Conservation (phyloP, 2,113 vertebrate genomes). For the Heterochromis multidens region DNA sequence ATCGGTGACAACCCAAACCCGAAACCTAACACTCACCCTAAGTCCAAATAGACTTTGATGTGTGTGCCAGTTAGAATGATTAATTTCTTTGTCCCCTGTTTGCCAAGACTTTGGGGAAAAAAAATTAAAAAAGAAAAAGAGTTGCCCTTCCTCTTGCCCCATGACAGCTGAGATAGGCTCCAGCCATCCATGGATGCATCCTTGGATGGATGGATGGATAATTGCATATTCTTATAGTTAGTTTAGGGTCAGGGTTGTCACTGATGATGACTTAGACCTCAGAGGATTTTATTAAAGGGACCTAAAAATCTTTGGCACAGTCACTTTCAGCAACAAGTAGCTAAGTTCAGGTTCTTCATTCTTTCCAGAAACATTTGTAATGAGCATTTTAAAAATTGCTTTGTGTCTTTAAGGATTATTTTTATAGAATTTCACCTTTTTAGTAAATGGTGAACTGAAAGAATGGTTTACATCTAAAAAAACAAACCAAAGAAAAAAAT, state of each 20-base stretch:
- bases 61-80: no score
- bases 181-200: not conserved
- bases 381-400: no score
- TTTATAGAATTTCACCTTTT: not conserved
- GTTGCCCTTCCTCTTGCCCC: not conserved
- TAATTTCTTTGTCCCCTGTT: not conserved
- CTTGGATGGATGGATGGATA: not conserved
- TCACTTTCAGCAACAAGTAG: rapidly evolving
- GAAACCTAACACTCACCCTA: no score
- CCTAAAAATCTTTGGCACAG: not conserved
- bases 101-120: no score
- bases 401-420: not conserved
- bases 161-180: not conserved
- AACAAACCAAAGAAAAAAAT: not conserved
- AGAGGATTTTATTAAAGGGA: not conserved
- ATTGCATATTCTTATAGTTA: not conserved
- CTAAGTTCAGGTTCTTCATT: not conserved
- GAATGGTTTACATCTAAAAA: not conserved
- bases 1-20: no score
- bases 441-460: rapidly evolving
- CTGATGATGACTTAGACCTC: not conserved
- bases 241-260: rapidly evolving
- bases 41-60: no score
- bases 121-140: not conserved
- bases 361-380: no score